phyloP scores from a whole-genome alignment of 2,888 invertebrate genomes.

The Pollenia angustigena region DNA sequence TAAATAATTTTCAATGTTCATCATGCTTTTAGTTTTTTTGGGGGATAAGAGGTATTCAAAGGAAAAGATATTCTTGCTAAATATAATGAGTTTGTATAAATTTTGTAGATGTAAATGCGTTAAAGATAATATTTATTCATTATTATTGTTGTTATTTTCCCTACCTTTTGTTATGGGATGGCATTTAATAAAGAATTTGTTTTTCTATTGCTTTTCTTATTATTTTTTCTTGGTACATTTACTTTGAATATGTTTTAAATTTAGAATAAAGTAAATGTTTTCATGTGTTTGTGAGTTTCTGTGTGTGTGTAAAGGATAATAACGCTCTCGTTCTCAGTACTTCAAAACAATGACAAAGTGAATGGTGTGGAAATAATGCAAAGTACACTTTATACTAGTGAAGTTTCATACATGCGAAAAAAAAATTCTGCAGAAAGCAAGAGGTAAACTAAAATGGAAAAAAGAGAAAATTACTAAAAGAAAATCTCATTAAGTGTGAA shows the following conservation, averaged over 20 bases:
- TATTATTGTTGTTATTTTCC: constrained; percentile 29
- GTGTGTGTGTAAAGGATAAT: constrained; percentile 50
- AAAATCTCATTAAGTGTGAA: constrained; percentile 72
- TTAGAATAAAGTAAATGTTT: background rate
- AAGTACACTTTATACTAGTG: constrained; percentile 43
- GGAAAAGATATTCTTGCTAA: background rate
- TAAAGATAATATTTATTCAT: constrained; percentile 39
- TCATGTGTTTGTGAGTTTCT: background rate
- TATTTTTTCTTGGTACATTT: constrained; percentile 50
- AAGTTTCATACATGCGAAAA: constrained; percentile 37
- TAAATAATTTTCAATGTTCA: constrained; percentile 28
- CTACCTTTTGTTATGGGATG: background rate
- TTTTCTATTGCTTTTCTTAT: background rate
- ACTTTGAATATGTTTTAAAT: constrained; percentile 55
- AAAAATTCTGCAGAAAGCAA: background rate
- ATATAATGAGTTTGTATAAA: constrained; percentile 1
- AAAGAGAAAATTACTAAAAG: constrained; percentile 39
- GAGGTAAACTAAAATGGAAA: background rate
- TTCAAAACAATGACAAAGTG: constrained; percentile 63
- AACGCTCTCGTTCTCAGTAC: constrained; percentile 32
- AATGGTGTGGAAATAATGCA: constrained; percentile 68
- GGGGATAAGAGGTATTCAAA: background rate
- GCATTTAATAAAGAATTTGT: background rate
- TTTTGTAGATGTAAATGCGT: constrained; percentile 28
- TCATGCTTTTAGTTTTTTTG: background rate